These are phyloP conservation scores for Nothoprocta pentlandii DNA, from an alignment of 2,113 vertebrate genomes.

Conservation along the genomic window DNA sequence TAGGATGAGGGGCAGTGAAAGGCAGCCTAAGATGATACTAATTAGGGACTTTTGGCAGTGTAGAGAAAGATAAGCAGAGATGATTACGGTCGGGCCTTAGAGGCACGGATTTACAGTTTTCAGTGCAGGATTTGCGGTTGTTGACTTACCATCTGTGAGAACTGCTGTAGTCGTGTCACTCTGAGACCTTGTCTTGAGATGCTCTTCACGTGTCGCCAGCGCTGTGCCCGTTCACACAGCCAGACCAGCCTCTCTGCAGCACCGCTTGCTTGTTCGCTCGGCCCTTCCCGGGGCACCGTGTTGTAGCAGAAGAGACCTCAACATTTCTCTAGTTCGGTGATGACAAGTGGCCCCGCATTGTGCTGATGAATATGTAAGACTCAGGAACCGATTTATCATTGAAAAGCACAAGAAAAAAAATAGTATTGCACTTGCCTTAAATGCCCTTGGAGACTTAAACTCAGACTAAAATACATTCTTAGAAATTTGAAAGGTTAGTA, in stretches of 20 bases:
- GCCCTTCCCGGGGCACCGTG: not conserved
- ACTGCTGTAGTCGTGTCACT: not conserved
- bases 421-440: not conserved
- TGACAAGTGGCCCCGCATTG: not conserved
- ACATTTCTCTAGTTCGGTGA: not conserved
- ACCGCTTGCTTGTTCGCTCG: not conserved
- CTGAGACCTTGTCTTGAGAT: not conserved
- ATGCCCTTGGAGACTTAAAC: not conserved
- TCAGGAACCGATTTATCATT: not conserved
- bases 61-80: conserved; percentile 44
- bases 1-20: conserved; percentile 51
- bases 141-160: conserved; percentile 48
- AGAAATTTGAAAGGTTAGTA: not conserved
- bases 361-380: not conserved
- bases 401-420: not conserved
- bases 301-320: not conserved
- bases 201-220: not conserved
- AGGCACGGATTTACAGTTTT: conserved; percentile 53
- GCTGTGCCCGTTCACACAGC: not conserved
- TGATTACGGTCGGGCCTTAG: conserved; percentile 53
- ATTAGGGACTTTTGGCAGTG: conserved; percentile 59
- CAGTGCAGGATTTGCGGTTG: conserved; percentile 45
- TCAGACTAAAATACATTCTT: not conserved
- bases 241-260: not conserved
- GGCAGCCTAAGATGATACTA: conserved; percentile 51